Evolutionary conservation across 2,113 vertebrate genomes (phyloP).

Genomic region (Prochilodus magdalenae): DNA sequence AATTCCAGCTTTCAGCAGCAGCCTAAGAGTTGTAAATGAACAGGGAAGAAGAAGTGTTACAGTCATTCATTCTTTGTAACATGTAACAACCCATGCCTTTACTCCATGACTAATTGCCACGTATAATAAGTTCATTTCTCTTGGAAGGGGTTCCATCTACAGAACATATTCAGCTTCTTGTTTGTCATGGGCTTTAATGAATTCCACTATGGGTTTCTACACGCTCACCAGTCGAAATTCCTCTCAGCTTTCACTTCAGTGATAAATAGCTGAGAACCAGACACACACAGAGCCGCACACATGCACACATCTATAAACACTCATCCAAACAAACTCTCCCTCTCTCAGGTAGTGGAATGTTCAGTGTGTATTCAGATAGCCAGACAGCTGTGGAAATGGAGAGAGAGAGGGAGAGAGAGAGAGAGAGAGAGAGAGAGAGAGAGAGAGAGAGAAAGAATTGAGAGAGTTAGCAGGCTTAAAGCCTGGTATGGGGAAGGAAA

Average conservation of each 20-base stretch:
- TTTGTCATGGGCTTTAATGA: constrained; percentile 12
- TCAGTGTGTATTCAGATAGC: neutral
- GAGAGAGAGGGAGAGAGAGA: neutral
- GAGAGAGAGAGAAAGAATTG: neutral
- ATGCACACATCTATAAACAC: constrained; percentile 4
- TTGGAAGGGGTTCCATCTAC: neutral
- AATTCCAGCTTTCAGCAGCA: constrained; percentile 90
- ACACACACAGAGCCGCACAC: constrained; percentile 4
- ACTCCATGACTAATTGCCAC: neutral
- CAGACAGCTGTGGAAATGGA: neutral
- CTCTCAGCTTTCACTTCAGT: neutral
- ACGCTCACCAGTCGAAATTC: neutral
- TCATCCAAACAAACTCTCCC: neutral
- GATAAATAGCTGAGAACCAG: constrained; percentile 24
- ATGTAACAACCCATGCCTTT: neutral
- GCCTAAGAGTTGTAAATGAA: constrained; percentile 69
- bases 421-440: neutral
- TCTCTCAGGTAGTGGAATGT: neutral
- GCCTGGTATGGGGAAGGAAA: neutral
- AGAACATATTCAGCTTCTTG: constrained; percentile 12
- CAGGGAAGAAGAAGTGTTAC: constrained; percentile 21
- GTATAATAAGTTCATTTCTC: neutral
- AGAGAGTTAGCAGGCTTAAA: neutral
- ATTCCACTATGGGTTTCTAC: neutral
- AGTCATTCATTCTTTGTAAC: neutral